These are phyloP conservation scores for Acropora tenuis DNA, from an alignment of 64 coral and sea anemone species.

Conservation along the genomic window DNA sequence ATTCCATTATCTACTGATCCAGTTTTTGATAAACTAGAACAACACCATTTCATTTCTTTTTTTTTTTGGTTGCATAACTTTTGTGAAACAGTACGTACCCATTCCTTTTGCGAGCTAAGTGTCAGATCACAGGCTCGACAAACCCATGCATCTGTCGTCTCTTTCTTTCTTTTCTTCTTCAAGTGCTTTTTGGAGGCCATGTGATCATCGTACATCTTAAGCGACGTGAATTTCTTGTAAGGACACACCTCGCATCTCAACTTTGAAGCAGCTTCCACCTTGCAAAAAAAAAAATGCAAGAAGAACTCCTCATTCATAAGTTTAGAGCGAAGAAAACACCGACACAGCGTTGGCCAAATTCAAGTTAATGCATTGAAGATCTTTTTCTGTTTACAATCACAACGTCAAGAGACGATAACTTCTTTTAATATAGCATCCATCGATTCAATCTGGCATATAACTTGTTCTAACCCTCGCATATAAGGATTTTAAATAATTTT, in stretches of 20 bases:
- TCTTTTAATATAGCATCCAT: too few relatives aligned
- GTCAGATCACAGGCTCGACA: constrained; percentile 62
- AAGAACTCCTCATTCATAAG: too few relatives aligned
- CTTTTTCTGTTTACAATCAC: too few relatives aligned
- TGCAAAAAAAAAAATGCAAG: not conserved
- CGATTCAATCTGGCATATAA: too few relatives aligned
- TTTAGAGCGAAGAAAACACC: too few relatives aligned
- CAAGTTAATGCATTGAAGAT: too few relatives aligned
- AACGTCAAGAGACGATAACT: too few relatives aligned
- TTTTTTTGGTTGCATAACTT: too few relatives aligned
- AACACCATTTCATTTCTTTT: too few relatives aligned
- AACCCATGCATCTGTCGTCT: constrained; percentile 28
- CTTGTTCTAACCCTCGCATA: not conserved
- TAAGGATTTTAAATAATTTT: not conserved
- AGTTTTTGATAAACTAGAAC: too few relatives aligned
- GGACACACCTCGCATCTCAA: constrained; percentile 56
- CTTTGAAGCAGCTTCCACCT: constrained; percentile 49
- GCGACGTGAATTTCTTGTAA: constrained; percentile 55
- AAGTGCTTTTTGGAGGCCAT: constrained; percentile 63
- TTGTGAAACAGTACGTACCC: constrained; percentile 35
- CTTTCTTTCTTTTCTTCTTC: constrained; percentile 24
- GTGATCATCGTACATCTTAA: constrained; percentile 73
- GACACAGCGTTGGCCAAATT: too few relatives aligned
- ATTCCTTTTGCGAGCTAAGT: constrained; percentile 57
- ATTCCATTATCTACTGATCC: too few relatives aligned